Percentiles rank a stretch among this genome's conserved stretches.
Conservation (phyloP, 1,140 invertebrate genomes). For the Cydia fagiglandana region DNA sequence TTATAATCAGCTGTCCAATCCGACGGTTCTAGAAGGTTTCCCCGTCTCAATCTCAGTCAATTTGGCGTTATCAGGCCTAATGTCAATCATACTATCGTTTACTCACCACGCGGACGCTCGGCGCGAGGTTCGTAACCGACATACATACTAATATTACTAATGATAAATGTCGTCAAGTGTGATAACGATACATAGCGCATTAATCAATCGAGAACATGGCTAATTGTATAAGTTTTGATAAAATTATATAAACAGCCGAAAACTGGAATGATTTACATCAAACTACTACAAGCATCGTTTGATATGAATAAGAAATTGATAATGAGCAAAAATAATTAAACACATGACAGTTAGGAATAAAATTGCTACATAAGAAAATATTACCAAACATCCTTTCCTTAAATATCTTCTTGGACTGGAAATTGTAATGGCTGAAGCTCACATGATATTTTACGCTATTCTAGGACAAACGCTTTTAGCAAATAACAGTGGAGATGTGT, state of each 20-base stretch:
- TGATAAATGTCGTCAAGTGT: slow-evolving; percentile 58
- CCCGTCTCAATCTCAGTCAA: neutral
- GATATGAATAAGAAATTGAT: neutral
- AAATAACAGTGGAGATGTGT: neutral
- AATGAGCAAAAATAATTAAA: neutral
- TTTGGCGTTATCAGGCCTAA: neutral
- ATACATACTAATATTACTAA: slow-evolving; percentile 53
- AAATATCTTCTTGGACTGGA: neutral
- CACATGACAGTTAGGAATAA: too few species aligned
- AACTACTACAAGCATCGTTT: neutral
- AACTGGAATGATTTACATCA: neutral
- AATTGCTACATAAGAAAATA: neutral
- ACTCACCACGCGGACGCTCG: slow-evolving; percentile 1
- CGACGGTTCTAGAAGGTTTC: neutral
- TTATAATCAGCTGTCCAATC: neutral
- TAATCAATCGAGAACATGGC: slow-evolving; percentile 28
- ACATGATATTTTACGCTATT: neutral
- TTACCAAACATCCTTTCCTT: neutral
- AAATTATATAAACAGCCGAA: slow-evolving; percentile 1
- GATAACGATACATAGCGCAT: slow-evolving; percentile 46
- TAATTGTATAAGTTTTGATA: slow-evolving; percentile 27
- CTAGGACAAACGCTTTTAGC: neutral
- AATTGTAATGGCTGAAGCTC: neutral
- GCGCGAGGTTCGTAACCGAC: slow-evolving; percentile 51
- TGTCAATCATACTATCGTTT: slow-evolving; percentile 20